These are phyloP conservation scores for Trichosurus vulpecula DNA, from an alignment of 2,797 vertebrate species.

Conservation along the genomic window DNA sequence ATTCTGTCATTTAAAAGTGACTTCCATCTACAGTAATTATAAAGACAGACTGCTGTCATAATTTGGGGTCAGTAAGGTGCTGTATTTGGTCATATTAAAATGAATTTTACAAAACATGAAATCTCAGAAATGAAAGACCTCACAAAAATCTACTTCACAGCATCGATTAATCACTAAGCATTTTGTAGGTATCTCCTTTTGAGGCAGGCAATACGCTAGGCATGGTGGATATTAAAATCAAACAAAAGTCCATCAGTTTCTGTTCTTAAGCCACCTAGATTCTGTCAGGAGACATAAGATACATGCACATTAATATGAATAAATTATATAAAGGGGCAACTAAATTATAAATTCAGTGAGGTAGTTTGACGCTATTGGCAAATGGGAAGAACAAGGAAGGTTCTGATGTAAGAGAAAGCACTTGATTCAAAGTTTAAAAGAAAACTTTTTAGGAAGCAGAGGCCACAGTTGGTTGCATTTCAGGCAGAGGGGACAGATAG, in stretches of 20 bases:
- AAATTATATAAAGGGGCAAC: neutral
- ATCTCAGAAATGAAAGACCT: neutral
- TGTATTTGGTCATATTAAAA: neutral
- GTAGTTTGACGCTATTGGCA: neutral
- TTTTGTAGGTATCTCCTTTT: neutral
- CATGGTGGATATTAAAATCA: neutral
- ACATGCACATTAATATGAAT: neutral
- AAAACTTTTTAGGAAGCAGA: neutral
- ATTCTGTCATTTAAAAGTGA: conserved; percentile 71
- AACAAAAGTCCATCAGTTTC: neutral
- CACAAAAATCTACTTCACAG: neutral
- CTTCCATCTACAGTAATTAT: conserved; percentile 73
- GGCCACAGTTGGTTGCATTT: neutral
- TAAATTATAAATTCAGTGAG: neutral
- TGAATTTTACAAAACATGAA: neutral
- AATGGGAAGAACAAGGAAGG: neutral
- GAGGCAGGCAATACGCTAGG: neutral
- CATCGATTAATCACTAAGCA: neutral
- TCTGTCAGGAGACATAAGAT: neutral
- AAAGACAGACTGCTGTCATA: conserved; percentile 25
- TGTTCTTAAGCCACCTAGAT: neutral
- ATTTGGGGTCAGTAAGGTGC: neutral
- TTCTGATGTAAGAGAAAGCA: neutral
- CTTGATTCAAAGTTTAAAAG: neutral
- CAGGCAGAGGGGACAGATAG: neutral